Evolutionary conservation across 2,113 vertebrate genomes (phyloP), one percentile per base, ranked within the genome.

Genomic region (Cyrtonyx montezumae): DNA sequence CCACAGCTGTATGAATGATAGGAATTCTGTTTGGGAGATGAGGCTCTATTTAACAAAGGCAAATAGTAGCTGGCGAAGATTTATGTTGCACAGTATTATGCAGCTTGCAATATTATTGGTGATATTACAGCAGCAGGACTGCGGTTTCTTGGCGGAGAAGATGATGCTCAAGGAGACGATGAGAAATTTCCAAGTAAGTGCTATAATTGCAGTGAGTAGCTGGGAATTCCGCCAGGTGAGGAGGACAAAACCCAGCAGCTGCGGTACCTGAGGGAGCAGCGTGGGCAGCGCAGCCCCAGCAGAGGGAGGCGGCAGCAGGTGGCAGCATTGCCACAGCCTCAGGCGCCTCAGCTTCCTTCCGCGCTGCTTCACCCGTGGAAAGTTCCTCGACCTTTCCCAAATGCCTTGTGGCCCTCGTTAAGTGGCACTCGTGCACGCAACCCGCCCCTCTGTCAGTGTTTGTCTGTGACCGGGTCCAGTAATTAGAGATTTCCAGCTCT

Each of bases 301-400:
- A 6, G 7, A 16, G 5, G 0, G 18, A 76, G 37, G 5, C 65
- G 88, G 94, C 98, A 96, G 98, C 96, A 98, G 98, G 97, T 98
- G 98, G 98, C 98, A 98, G 98, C 97, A 98, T 98, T 97, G 97
- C 98, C 94, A 96, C 95, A 97, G 40, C 86, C 94, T 88, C 94
- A 73, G 53, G 79, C 71, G 61, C 1, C 42, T 49, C 77, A 4
- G 55, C 32, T 19, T 19, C 55, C 18, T n/a, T 58, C 55, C 32
- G 30, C 19, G 55, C 30, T 4, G n/a, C 30, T n/a, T 58, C 55
- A n/a, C 55, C 55, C 55, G 55, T 32, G 96, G 96, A 96, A 96
- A 97, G 97, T 96, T 97, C 97, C 96, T 92, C 94, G 97, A 98
- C 98, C 98, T 97, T 97, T 97, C 95, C 75, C 82, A 92, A 93